Conservation (phyloP, 2,797 vertebrate species). For the Ispidina picta region DNA sequence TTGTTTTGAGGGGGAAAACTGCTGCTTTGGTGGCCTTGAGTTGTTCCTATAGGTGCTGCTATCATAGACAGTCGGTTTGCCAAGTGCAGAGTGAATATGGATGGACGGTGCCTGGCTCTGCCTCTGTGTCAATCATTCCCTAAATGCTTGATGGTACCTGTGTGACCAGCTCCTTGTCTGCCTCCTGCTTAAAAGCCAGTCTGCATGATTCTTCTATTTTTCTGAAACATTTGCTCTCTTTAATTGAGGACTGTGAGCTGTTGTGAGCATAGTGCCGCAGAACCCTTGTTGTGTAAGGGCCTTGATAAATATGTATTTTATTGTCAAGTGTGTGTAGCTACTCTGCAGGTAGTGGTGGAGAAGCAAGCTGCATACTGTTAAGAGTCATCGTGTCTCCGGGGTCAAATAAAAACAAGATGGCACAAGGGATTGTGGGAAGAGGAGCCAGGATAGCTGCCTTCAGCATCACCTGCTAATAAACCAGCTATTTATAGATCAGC, state of each 20-base stretch:
- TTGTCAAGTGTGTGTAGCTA: constrained; percentile 34
- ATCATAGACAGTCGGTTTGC: not conserved
- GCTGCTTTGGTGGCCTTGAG: not conserved
- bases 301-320: constrained; percentile 54
- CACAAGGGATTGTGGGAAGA: constrained; percentile 32
- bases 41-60: not conserved
- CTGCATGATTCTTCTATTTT: not conserved
- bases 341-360: constrained; percentile 39
- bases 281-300: constrained; percentile 13
- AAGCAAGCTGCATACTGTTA: not conserved
- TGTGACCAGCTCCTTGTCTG: not conserved
- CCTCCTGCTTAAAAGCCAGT: not conserved
- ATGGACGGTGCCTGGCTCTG: not conserved
- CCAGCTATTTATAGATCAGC: constrained; percentile 58
- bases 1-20: not conserved
- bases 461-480: constrained; percentile 66
- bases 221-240: constrained; percentile 13
- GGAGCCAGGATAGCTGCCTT: constrained; percentile 41
- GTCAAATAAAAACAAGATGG: constrained; percentile 52
- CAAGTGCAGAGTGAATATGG: not conserved
- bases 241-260: constrained; percentile 49
- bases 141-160: not conserved
- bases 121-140: not conserved
- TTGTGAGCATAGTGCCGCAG: not conserved
- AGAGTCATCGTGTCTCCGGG: not conserved